Evolutionary conservation across 2,113 vertebrate species (phyloP).

Genomic region (Cichladusa arquata): DNA sequence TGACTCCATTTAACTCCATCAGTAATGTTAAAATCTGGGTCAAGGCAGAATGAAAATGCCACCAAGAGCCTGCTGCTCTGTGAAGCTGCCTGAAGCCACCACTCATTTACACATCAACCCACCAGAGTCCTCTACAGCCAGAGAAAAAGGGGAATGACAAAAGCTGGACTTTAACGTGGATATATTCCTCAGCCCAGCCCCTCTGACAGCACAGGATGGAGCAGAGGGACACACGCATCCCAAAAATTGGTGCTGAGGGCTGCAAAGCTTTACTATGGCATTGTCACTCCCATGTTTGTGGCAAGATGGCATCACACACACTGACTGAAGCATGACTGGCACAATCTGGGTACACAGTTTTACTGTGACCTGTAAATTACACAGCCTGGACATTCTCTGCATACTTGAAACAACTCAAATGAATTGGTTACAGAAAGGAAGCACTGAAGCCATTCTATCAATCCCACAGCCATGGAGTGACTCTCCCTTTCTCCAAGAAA

Average conservation of each 20-base stretch:
- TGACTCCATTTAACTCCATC: neutral
- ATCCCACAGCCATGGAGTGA: neutral
- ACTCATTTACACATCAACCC: neutral
- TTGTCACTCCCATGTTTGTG: accelerated
- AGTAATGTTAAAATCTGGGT: slow-evolving; percentile 2
- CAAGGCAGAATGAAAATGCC: slow-evolving; percentile 4
- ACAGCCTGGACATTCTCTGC: neutral
- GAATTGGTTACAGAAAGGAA: neutral
- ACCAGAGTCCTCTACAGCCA: neutral
- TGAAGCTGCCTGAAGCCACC: neutral
- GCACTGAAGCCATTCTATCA: neutral
- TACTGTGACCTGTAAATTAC: neutral
- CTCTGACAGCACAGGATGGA: neutral
- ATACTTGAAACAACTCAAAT: neutral
- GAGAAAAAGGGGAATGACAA: neutral
- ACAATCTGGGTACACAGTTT: neutral
- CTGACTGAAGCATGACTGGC: neutral
- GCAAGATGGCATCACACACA: neutral
- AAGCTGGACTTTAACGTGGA: neutral
- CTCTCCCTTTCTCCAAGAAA: neutral
- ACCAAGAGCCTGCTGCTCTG: neutral
- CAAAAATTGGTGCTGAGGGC: accelerated
- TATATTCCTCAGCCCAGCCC: neutral
- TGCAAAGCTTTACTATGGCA: neutral
- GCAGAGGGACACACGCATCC: neutral